phyloP scores from a whole-genome alignment of 2,113 vertebrate genomes.

The Cheirogaleus medius region DNA sequence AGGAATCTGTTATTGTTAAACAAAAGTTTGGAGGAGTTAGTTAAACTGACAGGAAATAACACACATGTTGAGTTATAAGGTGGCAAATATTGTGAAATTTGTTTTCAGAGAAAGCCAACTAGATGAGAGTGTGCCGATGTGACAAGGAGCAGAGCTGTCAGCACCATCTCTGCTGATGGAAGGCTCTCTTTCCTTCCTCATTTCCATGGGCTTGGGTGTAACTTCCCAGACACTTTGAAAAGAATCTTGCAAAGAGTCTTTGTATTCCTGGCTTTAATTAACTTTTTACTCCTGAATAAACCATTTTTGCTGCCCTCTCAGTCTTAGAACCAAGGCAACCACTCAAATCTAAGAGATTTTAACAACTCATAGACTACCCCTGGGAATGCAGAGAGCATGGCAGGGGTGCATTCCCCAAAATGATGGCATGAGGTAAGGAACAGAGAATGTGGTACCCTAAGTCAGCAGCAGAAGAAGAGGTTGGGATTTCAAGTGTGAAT shows the following conservation, averaged over 20 bases:
- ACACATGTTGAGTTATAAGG: constrained; percentile 21
- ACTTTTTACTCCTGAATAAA: constrained; percentile 46
- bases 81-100: constrained; percentile 55
- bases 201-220: constrained; percentile 28
- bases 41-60: constrained; percentile 65
- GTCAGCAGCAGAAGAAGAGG: not conserved
- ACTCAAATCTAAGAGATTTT: constrained; percentile 19
- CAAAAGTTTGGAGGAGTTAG: constrained; percentile 55
- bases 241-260: constrained; percentile 49
- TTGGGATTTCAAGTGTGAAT: not conserved
- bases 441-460: not conserved
- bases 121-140: not conserved
- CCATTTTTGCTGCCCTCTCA: constrained; percentile 5
- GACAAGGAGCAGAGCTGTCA: not conserved
- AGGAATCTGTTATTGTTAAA: constrained; percentile 56
- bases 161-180: not conserved
- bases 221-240: constrained; percentile 21
- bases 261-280: constrained; percentile 38
- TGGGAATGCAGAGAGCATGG: not conserved
- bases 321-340: not conserved
- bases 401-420: not conserved
- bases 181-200: constrained; percentile 21
- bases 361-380: not conserved
- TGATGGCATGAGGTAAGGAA: not conserved
- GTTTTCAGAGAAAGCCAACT: constrained; percentile 52